Evolutionary conservation across 2,797 vertebrate genomes (phyloP).

Genomic region (Macrochelys suwanniensis): DNA sequence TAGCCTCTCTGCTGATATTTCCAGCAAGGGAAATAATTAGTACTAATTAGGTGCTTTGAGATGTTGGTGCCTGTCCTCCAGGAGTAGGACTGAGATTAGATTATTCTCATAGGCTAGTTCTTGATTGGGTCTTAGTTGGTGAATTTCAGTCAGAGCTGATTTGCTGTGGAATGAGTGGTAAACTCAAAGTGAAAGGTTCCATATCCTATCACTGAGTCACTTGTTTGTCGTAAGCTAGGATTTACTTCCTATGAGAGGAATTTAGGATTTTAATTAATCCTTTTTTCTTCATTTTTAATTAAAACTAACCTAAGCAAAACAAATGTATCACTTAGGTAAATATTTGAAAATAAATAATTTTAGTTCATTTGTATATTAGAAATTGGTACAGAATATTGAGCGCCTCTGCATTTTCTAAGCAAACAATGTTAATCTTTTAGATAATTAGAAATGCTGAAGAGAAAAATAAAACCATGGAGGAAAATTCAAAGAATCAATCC

Average conservation of each 20-base stretch:
- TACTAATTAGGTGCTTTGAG: neutral
- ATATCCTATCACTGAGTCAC: no score
- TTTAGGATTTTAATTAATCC: neutral
- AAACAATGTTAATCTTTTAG: neutral
- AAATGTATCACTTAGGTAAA: neutral
- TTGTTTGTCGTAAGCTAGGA: neutral
- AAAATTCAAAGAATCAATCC: neutral
- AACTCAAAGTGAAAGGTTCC: neutral
- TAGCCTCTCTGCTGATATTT: neutral
- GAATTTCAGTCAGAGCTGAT: neutral
- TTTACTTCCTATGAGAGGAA: neutral
- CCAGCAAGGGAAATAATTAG: neutral
- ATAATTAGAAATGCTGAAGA: neutral
- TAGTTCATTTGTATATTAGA: neutral
- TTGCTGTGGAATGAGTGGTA: neutral
- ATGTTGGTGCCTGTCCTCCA: neutral
- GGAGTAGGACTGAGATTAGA: no score
- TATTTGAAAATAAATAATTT: neutral
- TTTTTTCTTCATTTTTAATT: neutral
- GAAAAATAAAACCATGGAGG: slow-evolving; percentile 3
- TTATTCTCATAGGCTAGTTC: neutral
- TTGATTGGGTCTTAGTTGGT: neutral
- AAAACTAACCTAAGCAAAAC: no score
- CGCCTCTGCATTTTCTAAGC: neutral
- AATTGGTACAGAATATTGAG: neutral